Evolutionary conservation across 1,140 invertebrate species (phyloP).

Genomic region (Tachypleus tridentatus): DNA sequence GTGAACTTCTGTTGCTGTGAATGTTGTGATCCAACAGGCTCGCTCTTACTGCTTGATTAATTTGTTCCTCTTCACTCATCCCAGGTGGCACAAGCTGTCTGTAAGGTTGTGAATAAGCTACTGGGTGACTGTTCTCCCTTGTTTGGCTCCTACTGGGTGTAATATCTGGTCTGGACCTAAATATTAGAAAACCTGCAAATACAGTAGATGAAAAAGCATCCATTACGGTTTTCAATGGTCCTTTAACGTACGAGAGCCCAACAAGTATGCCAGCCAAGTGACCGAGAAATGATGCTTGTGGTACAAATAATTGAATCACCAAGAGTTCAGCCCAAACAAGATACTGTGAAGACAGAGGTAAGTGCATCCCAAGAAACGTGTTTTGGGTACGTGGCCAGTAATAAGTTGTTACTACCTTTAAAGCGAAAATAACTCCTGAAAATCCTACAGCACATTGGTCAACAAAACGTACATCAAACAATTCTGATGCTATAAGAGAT

Average conservation of each 20-base stretch:
- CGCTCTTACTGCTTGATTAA: conserved; percentile 10
- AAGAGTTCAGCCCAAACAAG: conserved; percentile 55
- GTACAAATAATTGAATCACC: conserved; percentile 50
- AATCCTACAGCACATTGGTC: conserved; percentile 54
- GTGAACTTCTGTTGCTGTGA: no score
- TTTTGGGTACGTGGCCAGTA: conserved; percentile 29
- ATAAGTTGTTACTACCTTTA: conserved; percentile 49
- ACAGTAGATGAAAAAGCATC: conserved; percentile 26
- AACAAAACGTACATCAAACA: conserved; percentile 30
- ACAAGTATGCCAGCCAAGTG: conserved; percentile 57
- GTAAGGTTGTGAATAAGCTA: no score
- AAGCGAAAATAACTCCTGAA: conserved; percentile 49
- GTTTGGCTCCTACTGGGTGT: no score
- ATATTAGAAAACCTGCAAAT: conserved; percentile 7
- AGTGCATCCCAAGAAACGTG: conserved; percentile 36
- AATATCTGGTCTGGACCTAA: neutral
- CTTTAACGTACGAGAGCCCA: conserved; percentile 49
- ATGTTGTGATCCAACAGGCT: neutral
- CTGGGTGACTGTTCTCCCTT: neutral
- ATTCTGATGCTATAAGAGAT: conserved; percentile 26
- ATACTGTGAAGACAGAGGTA: conserved; percentile 43
- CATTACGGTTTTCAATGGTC: conserved; percentile 44
- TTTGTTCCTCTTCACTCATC: conserved; percentile 15
- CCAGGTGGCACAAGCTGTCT: conserved; percentile 9
- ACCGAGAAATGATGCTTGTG: conserved; percentile 47